A percentile compares a stretch with the other conserved stretches of the same genome.
These are phyloP conservation scores for Plectrocnemia conspersa DNA, from an alignment of 1,140 invertebrate genomes.

Conservation along the genomic window DNA sequence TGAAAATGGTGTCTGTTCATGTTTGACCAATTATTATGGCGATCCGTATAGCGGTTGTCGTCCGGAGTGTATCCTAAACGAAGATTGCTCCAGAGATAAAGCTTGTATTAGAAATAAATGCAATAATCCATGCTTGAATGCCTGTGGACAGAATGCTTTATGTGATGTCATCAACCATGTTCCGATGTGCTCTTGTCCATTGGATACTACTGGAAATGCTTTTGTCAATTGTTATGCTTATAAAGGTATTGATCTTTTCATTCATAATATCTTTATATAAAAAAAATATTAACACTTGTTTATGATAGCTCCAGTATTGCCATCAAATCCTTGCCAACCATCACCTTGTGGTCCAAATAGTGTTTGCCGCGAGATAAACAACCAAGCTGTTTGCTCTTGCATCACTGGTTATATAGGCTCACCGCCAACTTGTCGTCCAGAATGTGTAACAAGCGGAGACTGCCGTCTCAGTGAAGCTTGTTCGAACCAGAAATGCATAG, in stretches of 20 bases:
- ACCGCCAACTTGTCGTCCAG: constrained; percentile 60
- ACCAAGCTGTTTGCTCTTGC: constrained; percentile 58
- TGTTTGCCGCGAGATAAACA: constrained; percentile 55
- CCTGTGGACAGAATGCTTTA: constrained; percentile 65
- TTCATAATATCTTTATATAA: too few species aligned
- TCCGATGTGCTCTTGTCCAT: constrained; percentile 66
- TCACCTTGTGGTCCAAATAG: constrained; percentile 63
- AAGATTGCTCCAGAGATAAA: constrained; percentile 65
- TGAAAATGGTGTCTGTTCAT: constrained; percentile 71
- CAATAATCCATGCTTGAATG: constrained; percentile 64
- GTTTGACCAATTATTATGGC: constrained; percentile 66
- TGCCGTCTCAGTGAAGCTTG: constrained; percentile 59
- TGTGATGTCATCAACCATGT: constrained; percentile 72
- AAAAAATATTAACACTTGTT: constrained; percentile 10
- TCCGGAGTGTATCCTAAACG: constrained; percentile 68
- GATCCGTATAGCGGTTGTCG: constrained; percentile 64
- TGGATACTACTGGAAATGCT: constrained; percentile 65
- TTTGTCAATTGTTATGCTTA: constrained; percentile 59
- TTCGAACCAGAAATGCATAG: constrained; percentile 61
- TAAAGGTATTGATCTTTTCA: too few species aligned
- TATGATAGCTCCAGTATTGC: constrained; percentile 49
- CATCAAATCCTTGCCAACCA: constrained; percentile 57
- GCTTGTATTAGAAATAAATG: constrained; percentile 70
- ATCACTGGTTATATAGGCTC: constrained; percentile 56
- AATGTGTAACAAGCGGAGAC: constrained; percentile 60